These are phyloP conservation scores for Homalodisca vitripennis DNA, from an alignment of 1,140 invertebrate genomes.

Conservation along the genomic window DNA sequence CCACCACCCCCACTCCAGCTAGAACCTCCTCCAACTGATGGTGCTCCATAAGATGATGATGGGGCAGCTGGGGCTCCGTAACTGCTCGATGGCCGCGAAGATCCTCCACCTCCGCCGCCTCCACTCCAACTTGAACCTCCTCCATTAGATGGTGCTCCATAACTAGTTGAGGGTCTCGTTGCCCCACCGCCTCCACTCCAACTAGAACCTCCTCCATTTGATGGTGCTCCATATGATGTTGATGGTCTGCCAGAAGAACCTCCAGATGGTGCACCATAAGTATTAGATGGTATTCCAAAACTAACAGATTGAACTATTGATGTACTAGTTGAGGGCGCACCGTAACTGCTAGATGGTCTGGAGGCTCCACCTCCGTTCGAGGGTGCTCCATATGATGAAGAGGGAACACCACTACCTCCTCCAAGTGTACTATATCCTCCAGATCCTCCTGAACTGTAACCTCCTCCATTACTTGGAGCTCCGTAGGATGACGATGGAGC, in stretches of 20 bases:
- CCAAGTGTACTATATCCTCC: neutral
- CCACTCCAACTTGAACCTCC: conserved; percentile 29
- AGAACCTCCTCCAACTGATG: conserved; percentile 19
- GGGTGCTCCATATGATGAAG: conserved; percentile 33
- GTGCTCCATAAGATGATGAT: conserved; percentile 31
- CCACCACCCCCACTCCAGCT: conserved; percentile 15
- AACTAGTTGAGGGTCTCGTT: conserved; percentile 24
- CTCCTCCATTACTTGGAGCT: neutral
- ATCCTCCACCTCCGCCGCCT: conserved; percentile 32
- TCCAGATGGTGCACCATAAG: conserved; percentile 29
- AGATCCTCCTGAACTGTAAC: conserved; percentile 11
- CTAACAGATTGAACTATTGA: conserved; percentile 22
- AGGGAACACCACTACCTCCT: neutral
- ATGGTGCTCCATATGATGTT: conserved; percentile 30
- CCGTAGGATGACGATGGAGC: conserved; percentile 30
- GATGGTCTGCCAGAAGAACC: conserved; percentile 22
- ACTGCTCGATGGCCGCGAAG: conserved; percentile 28
- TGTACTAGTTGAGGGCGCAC: conserved; percentile 27
- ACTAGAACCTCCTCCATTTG: neutral
- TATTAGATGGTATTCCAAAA: conserved; percentile 20
- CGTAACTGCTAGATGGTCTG: conserved; percentile 29
- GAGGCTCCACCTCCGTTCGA: conserved; percentile 15
- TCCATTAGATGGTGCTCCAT: conserved; percentile 29
- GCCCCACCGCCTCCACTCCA: neutral
- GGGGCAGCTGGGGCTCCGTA: conserved; percentile 36